These are phyloP conservation scores for Drosophila cardini DNA, from an alignment of 1,140 invertebrate genomes.

Conservation along the genomic window DNA sequence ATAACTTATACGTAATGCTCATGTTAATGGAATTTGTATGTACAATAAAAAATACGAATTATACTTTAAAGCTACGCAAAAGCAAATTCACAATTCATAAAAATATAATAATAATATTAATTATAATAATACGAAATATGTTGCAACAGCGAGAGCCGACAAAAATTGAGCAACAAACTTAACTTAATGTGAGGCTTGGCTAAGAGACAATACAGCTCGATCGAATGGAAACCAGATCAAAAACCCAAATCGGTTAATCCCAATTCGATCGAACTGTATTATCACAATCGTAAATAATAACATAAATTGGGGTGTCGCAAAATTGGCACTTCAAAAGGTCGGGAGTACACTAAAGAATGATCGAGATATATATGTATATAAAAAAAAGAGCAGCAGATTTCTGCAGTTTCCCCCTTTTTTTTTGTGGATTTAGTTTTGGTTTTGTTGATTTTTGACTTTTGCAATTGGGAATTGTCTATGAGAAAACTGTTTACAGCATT, in stretches of 20 bases:
- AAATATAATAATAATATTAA: conserved; percentile 43
- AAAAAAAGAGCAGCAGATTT: conserved; percentile 27
- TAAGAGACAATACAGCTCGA: conserved; percentile 26
- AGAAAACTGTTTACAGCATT: conserved; percentile 59
- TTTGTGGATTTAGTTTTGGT: conserved; percentile 5
- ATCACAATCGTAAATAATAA: conserved; percentile 34
- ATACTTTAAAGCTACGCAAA: conserved; percentile 67
- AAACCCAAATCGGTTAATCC: background rate
- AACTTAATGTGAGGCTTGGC: conserved; percentile 39
- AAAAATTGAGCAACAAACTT: conserved; percentile 45
- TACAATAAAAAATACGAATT: conserved; percentile 67
- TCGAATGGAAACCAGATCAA: conserved; percentile 4
- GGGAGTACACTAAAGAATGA: conserved; percentile 32
- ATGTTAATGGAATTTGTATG: conserved; percentile 41
- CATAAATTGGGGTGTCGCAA: conserved; percentile 37
- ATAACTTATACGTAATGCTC: conserved; percentile 18
- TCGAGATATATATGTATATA: background rate
- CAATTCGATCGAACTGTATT: conserved; percentile 28
- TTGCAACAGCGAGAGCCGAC: conserved; percentile 60
- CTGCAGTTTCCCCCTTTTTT: conserved; percentile 28
- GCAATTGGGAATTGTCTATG: conserved; percentile 38
- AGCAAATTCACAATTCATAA: conserved; percentile 63
- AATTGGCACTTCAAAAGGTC: conserved; percentile 36
- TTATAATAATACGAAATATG: conserved; percentile 50
- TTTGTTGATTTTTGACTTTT: conserved; percentile 14